Base-by-base conservation (phyloP, 1,140 invertebrate genomes). In the Formica selysi region DNA sequence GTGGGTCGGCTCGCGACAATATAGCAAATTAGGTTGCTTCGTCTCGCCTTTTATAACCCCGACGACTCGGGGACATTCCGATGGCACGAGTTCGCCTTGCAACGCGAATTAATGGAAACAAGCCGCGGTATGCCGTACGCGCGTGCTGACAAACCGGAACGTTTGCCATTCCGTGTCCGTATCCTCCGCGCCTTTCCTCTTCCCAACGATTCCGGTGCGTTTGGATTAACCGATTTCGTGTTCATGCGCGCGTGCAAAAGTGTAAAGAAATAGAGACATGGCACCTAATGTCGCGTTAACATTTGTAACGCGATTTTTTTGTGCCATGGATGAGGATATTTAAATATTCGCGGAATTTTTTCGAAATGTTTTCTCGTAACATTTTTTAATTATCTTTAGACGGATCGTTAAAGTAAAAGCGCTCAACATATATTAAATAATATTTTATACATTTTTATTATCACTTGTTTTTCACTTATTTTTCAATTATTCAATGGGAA, bases 51-150 rank as follows among this genome's bases (percentile, higher is more conserved):
- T 86, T 76, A 68, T 64, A 64, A 67, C 51, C 54, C 48, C 76
- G 78, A 90, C 79, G 67, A 90, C 76, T 61, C 22, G 57, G 51
- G 41, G 41, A 83, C 88, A 76, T 83, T 71, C 84, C 84, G 7
- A 83, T 68, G 84, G 84, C 84, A 78, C 87, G 87, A 78, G 76
- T 78, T 83, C 19, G 76, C 61, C 64, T 67, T 59, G 87, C 93
- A 92, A 93, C 93, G 91, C 93, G 91, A 94, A 94, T 94, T 94
- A 94, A 94, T 94, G 93, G 92, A 94, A 94, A 94, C 93, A 94
- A 91, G 91, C 91, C 91, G 92, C 90, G 92, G 92, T 89, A 88
- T 79, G 90, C 85, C 88, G 87, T 85, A 68, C 89, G 90, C 90
- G 68, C 36, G 48, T 51, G 79, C 93, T 94, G 94, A 94, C 94